Evolutionary conservation across 2,888 invertebrate genomes (phyloP), one percentile per base, ranked within the genome.

Genomic region (Eulithis prunata): DNA sequence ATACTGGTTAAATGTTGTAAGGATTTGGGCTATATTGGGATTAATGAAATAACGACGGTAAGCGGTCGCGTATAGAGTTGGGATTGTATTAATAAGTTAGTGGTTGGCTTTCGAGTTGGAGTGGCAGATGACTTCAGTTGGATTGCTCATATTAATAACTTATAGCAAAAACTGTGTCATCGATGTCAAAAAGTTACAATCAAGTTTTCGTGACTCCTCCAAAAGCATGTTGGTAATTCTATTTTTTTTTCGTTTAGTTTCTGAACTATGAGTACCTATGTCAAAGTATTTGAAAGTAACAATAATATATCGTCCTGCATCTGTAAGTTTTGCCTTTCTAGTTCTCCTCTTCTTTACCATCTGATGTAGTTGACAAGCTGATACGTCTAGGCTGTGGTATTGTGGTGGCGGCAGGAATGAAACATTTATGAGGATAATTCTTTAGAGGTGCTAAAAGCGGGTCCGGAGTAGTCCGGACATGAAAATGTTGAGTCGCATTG

Each of bases 361-460:
- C 52, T 6, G 14, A 28, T 4, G 32, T 3, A 53, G 53, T 46
- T 57, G 38, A 28, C 47, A 38, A 54, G 63, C 63, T 54, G 62
- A n/a, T 21, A 32, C n/a, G 6, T 14, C 5, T 47, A 13, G 13
- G n/a, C 61, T 61, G 38, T 49, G 57, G n/a, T 21, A 14, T 51
- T 68, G 71, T 64, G 71, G 71, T 69, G 57, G 58, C 65, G 47
- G 41, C 57, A 70, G 63, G 73, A 76, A 78, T 80, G 74, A 77
- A 78, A 80, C 77, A 82, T 82, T 82, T 82, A 82, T 79, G 75
- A 79, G 70, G 75, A 79, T 75, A 74, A 77, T 77, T 77, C 78
- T 78, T 77, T 69, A 70, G 73, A 77, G 75, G 79, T 78, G 80
- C 75, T 74, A 75, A 72, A 77, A 79, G 73, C 75, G 72, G 72